Base-by-base conservation (phyloP, 1,140 invertebrate species). In the Drosophila rhopaloa region DNA sequence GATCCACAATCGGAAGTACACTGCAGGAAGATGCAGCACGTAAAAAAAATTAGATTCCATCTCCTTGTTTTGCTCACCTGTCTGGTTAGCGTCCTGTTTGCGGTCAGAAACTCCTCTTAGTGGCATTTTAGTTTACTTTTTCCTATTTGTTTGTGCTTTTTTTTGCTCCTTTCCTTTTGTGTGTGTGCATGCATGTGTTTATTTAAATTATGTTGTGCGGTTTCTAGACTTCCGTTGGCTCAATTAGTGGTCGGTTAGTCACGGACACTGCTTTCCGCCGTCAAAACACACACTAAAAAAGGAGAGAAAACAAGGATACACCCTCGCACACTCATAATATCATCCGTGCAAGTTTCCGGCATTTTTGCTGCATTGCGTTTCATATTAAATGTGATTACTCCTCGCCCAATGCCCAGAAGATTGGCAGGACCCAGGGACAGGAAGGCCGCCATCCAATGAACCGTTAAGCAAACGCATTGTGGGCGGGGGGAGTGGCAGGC, bases 321-420 rank as follows among this genome's bases (percentile, higher is more conserved):
- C 56, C 66, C 32, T 27, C 44, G 46, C 37, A 37, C 54, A 57
- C 60, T 29, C 62, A 51, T 65, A 70, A 68, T 63, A 58, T 70
- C 51, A 48, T 68, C 24, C 75, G 74, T 55, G 51, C 57, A 76
- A 76, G 73, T 77, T 77, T 77, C 65, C 74, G 66, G 57, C 54
- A 67, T 76, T 79, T 82, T 83, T 89, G 83, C 80, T 88, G 83
- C 83, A 88, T 67, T 88, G 83, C 84, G 84, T 88, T 88, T 88
- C 84, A 88, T 88, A 89, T 88, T 88, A 89, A 88, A 88, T 88
- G 84, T 88, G 84, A 88, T 88, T 88, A 88, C 84, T 88, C 72
- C 48, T 76, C 82, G 72, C 80, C 60, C 84, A 89, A 88, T 89
- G 68, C 83, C 73, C 83, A 86, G 68, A 89, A 84, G 84, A 88